Conservation (phyloP, 2,113 vertebrate species). For the Petromus typicus region DNA sequence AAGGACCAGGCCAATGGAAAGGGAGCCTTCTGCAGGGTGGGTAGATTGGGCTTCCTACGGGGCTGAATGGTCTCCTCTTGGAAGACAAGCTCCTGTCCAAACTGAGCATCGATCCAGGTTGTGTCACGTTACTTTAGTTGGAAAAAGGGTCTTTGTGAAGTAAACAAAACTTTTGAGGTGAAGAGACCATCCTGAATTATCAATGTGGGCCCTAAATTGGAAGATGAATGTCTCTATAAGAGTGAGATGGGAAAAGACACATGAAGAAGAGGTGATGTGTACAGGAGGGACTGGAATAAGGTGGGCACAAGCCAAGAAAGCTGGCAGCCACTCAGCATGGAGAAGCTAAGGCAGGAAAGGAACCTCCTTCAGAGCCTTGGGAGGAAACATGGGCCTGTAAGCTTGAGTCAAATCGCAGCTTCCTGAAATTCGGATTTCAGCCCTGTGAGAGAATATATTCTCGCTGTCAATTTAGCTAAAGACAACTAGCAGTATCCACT, state of each 20-base stretch:
- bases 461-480: not conserved
- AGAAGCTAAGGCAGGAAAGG: not conserved
- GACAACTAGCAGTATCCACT: too few relatives aligned
- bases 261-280: not conserved
- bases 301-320: not conserved
- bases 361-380: not conserved
- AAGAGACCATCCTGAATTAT: not conserved
- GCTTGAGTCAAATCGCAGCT: not conserved
- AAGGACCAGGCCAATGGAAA: not conserved
- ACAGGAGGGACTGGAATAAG: not conserved
- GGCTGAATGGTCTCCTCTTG: too few relatives aligned
- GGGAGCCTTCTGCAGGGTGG: not conserved
- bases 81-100: not conserved
- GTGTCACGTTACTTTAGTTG: not conserved
- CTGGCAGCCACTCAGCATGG: too few relatives aligned
- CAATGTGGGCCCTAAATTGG: not conserved
- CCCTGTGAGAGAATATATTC: not conserved
- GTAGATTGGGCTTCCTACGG: not conserved
- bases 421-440: not conserved
- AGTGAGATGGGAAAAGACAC: not conserved
- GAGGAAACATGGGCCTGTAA: accelerated
- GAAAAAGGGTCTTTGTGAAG: not conserved
- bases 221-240: not conserved
- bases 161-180: not conserved
- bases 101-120: not conserved